phyloP scores from a whole-genome alignment of 2,888 invertebrate species.

The Morinoia aosen region DNA sequence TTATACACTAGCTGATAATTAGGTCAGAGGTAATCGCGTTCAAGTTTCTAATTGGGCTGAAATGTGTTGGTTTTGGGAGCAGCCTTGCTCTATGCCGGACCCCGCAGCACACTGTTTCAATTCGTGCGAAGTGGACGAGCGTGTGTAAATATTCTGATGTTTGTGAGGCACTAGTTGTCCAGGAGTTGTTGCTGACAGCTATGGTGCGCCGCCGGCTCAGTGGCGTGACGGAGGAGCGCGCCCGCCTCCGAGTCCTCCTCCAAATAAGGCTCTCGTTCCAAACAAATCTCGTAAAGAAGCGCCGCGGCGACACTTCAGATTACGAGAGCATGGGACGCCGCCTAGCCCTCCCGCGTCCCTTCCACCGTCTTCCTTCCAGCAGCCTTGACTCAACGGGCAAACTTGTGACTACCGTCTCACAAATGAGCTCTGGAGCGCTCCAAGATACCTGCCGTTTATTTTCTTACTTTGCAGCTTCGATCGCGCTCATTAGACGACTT shows the following conservation, averaged over 20 bases:
- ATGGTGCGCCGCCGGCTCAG: background rate
- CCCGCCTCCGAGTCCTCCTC: background rate
- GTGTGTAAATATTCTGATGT: background rate
- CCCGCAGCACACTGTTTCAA: background rate
- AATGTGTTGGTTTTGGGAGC: background rate
- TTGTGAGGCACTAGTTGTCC: background rate
- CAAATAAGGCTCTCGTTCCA: slow-evolving; percentile 6
- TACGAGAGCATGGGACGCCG: background rate
- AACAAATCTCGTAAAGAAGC: slow-evolving; percentile 40
- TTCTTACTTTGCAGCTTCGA: background rate
- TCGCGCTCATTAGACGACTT: background rate
- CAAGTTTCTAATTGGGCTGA: background rate
- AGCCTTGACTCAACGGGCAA: background rate
- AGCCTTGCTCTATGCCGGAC: background rate
- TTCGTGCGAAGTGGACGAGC: background rate
- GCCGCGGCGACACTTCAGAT: slow-evolving; percentile 30
- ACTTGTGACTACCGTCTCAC: background rate
- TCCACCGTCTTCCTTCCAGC: slow-evolving; percentile 2
- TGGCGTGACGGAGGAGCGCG: background rate
- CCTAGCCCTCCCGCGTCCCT: background rate
- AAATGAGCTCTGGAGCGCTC: background rate
- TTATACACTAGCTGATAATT: background rate
- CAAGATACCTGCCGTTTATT: background rate
- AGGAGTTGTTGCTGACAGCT: slow-evolving; percentile 4
- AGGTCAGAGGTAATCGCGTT: background rate